Conservation (phyloP, 2,113 vertebrate species). For the Eira barbara region DNA sequence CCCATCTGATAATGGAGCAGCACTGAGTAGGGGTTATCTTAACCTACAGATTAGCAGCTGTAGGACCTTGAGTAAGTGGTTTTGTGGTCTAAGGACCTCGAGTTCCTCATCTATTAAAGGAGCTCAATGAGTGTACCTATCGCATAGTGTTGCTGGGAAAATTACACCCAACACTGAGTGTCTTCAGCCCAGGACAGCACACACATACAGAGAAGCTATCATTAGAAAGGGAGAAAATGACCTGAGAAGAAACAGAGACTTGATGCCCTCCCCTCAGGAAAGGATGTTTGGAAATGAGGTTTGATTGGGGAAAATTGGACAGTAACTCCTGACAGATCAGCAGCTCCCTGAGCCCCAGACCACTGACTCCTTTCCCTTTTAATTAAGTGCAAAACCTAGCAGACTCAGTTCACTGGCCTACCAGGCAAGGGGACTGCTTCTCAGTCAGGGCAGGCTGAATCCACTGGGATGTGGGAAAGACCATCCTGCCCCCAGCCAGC, state of each 20-base stretch:
- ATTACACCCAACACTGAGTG: rapidly evolving
- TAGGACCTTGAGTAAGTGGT: neutral
- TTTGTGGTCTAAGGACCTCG: neutral
- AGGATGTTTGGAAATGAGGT: neutral
- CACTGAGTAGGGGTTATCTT: neutral
- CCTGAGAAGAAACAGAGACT: neutral
- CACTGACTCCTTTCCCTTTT: neutral
- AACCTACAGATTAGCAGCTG: neutral
- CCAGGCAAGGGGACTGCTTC: neutral
- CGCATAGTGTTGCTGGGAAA: neutral
- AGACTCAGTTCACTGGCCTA: neutral
- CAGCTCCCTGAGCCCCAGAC: neutral
- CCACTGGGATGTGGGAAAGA: too few relatives aligned
- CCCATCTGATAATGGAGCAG: neutral
- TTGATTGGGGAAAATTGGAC: neutral
- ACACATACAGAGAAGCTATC: neutral
- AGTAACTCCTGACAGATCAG: neutral
- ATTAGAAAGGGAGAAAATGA: neutral
- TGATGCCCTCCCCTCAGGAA: neutral
- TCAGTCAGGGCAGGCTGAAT: neutral
- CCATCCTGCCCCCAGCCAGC: neutral
- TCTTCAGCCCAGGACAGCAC: neutral
- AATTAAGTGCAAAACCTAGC: neutral
- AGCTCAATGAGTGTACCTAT: too few relatives aligned
- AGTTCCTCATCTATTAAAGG: neutral